Evolutionary conservation across 2,113 vertebrate genomes (phyloP), one percentile per base, ranked within the genome.

Genomic region (Perca schrenkii): DNA sequence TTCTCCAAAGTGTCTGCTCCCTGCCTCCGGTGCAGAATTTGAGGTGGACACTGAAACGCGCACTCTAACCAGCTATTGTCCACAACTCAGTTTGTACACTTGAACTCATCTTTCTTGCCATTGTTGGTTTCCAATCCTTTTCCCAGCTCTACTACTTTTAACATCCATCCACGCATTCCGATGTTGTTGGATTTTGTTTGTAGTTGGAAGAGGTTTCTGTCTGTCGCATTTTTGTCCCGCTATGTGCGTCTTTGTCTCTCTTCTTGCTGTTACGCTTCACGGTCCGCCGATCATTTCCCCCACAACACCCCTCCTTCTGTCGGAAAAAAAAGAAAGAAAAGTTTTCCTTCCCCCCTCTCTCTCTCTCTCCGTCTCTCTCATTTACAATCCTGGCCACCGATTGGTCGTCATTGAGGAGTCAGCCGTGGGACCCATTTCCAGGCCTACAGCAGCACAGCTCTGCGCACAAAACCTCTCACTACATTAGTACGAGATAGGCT

Each of bases 241-340:
- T 91, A 75, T 83, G 86, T 57, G 86, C 72, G 91, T 89, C 93
- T 95, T 94, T 95, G 93, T 95, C 89, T 87, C 87, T 79, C 89
- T 87, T 80, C 89, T 89, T 79, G 90, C 90, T 91, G 92, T 93
- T 93, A 88, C 88, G 91, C 90, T 94, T 94, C 94, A 95, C 93
- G 94, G 86, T 94, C 92, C 90, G 85, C 90, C 82, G 91, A 91
- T 85, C 93, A 91, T 90, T 91, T 83, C 85, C 82, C 82, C 90
- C 89, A 83, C 89, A 82, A 82, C 88, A 92, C 92, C 89, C 94
- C 94, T 93, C 92, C 89, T 56, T 66, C 87, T 83, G 82, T 70
- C 43, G 68, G 80, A 71, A 88, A 82, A 89, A 89, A 89, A 83
- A 88, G 79, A 92, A 90, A 93, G 79, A 88, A 92, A 93, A 88